Base-by-base conservation (phyloP, 2,888 invertebrate species). In the Conomelus anceps region DNA sequence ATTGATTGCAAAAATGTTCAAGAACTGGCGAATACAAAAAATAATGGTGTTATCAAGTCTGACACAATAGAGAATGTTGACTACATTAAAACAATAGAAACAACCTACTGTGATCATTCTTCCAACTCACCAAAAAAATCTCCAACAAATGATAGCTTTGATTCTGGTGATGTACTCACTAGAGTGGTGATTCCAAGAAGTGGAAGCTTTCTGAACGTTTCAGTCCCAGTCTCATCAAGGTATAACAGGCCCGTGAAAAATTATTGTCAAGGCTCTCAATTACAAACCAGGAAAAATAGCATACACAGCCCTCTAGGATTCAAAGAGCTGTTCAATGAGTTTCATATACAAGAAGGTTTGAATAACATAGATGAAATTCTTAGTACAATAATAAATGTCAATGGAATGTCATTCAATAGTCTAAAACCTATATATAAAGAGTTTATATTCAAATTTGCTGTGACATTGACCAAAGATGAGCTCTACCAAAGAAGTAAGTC, bases 371-470 rank as follows among this genome's bases (percentile, higher is more conserved):
- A 98, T 92, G 97, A 97, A 92, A 97, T 97, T 92, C 94, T 98
- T 88, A 97, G 96, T 92, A 97, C 97, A 92, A 98, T 98, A 92
- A 97, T 98, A 92, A 97, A 98, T 93, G 96, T 97, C 41, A 97
- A 98, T 93, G 98, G 98, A 90, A 98, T 98, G 98, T 97, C 97
- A 89, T 98, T 98, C 93, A 98, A 98, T 94, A 98, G 98, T 92
- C 94, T 98, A 90, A 98, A 98, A 93, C 98, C 98, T 85, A 96
- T 98, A 91, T 98, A 98, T 93, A 97, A 98, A 93, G 98, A 98
- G 93, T 97, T 98, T 92, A 94, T 98, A 87, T 93, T 98, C 63
- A 98, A 98, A 93, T 94, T 98, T 91, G 97, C 98, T 1, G 96
- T 98, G 0, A 98, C 98, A 0, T 93, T 98, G 90, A 98, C 98